A percentile compares a stretch with the other conserved stretches of the same genome.
Evolutionary conservation across 92 coral and sea anemone genomes (phyloP).

Genomic region (Montipora capitata): DNA sequence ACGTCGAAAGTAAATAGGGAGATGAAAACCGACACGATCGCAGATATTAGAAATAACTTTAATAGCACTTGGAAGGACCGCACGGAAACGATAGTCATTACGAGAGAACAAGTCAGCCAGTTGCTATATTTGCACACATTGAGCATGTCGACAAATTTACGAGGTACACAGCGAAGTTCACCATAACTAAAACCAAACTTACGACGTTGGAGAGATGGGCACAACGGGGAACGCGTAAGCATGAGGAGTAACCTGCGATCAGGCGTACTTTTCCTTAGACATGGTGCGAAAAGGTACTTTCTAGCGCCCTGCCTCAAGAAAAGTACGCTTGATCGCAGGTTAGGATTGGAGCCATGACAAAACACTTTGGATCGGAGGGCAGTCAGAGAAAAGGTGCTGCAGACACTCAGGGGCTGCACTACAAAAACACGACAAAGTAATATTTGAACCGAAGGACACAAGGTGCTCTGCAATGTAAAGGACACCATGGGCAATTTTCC

Average conservation of each 20-base stretch:
- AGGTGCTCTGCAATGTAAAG: background rate
- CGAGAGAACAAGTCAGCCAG: background rate
- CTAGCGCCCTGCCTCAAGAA: too few relatives aligned
- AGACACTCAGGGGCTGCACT: background rate
- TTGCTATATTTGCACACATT: background rate
- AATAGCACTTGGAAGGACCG: background rate
- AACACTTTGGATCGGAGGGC: background rate
- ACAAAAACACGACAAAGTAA: too few relatives aligned
- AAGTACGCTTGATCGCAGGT: too few relatives aligned
- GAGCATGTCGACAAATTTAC: background rate
- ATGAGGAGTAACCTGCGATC: too few relatives aligned
- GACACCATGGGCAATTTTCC: background rate
- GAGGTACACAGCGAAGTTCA: background rate
- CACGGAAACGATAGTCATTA: slow-evolving; percentile 26
- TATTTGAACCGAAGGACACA: too few relatives aligned
- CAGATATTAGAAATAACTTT: too few relatives aligned
- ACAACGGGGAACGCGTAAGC: background rate
- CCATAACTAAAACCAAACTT: slow-evolving; percentile 27
- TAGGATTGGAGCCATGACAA: background rate
- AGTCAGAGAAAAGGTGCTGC: background rate
- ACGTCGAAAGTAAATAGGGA: background rate
- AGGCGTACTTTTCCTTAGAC: too few relatives aligned
- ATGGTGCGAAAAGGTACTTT: too few relatives aligned
- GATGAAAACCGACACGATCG: background rate
- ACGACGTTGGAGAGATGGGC: background rate